phyloP scores from a whole-genome alignment of 2,797 vertebrate species.

The Anabacerthia variegaticeps region DNA sequence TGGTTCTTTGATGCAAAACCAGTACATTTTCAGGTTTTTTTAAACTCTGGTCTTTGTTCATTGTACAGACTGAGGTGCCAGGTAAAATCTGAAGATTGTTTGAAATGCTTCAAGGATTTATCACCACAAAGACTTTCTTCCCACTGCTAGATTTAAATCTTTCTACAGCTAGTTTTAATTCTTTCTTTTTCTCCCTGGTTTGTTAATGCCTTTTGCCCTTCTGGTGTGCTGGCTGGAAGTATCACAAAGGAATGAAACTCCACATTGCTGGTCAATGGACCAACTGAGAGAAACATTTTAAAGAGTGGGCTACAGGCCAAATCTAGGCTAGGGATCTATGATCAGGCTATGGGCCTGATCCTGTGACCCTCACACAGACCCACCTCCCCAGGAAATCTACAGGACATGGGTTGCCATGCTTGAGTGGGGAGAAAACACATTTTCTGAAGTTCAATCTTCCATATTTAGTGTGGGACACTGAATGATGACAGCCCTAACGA shows the following conservation, averaged over 20 bases:
- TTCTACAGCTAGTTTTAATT: not conserved
- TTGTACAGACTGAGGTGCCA: not conserved
- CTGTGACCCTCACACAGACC: not conserved
- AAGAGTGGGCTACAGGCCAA: not conserved
- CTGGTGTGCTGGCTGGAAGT: not conserved
- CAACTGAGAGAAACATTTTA: not conserved
- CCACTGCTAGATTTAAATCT: not conserved
- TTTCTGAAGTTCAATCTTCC: not conserved
- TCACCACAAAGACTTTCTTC: not conserved
- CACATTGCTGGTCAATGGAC: not conserved
- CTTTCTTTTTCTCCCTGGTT: not conserved
- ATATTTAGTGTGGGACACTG: conserved; percentile 88
- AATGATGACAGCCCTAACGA: conserved; percentile 90
- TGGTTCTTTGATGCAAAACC: not conserved
- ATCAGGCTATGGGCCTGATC: not conserved
- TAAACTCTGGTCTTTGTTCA: not conserved
- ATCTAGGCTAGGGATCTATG: not conserved
- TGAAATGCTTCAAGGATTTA: not conserved
- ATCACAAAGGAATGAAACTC: not conserved
- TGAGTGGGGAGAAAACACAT: not conserved
- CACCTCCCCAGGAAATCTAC: not conserved
- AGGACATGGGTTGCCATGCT: not conserved
- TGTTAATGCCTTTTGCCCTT: not conserved
- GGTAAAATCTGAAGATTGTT: not conserved
- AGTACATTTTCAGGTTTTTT: not conserved